Conservation (phyloP, 2,113 vertebrate genomes). For the Silurus glanis region DNA sequence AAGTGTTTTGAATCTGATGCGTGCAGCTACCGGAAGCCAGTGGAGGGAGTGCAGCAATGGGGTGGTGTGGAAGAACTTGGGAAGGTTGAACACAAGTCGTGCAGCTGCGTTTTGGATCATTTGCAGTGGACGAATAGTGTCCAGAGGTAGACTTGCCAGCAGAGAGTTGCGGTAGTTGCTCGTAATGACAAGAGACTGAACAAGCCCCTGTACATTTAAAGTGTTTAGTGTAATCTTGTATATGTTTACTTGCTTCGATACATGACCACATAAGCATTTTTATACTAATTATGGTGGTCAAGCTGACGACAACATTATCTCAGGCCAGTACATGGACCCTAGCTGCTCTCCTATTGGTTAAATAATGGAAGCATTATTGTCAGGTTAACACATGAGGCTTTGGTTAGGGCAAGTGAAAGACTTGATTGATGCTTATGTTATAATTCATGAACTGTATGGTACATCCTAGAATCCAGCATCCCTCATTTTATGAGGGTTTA, state of each 20-base stretch:
- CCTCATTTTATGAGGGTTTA: slow-evolving; percentile 49
- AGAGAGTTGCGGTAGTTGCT: too few relatives aligned
- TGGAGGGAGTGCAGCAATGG: too few relatives aligned
- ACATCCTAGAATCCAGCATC: slow-evolving; percentile 43
- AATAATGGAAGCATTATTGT: slow-evolving; percentile 15
- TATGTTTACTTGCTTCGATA: not conserved
- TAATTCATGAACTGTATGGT: slow-evolving; percentile 52
- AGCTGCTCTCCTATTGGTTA: not conserved
- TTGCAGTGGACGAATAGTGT: too few relatives aligned
- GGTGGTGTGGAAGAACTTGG: too few relatives aligned
- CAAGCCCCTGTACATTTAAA: too few relatives aligned
- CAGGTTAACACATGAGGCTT: slow-evolving; percentile 56
- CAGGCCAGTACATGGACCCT: not conserved
- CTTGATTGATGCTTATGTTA: slow-evolving; percentile 58
- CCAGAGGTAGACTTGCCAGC: too few relatives aligned
- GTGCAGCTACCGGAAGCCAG: too few relatives aligned
- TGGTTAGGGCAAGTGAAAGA: slow-evolving; percentile 15
- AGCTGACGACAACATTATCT: not conserved
- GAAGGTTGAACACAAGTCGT: too few relatives aligned
- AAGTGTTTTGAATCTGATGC: too few relatives aligned
- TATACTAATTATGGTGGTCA: not conserved
- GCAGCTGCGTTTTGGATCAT: too few relatives aligned
- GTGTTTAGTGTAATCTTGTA: not conserved
- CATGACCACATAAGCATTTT: not conserved
- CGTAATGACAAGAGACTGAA: too few relatives aligned